Evolutionary conservation across 1,140 invertebrate genomes (phyloP).

Genomic region (Pristionchus pacificus): DNA sequence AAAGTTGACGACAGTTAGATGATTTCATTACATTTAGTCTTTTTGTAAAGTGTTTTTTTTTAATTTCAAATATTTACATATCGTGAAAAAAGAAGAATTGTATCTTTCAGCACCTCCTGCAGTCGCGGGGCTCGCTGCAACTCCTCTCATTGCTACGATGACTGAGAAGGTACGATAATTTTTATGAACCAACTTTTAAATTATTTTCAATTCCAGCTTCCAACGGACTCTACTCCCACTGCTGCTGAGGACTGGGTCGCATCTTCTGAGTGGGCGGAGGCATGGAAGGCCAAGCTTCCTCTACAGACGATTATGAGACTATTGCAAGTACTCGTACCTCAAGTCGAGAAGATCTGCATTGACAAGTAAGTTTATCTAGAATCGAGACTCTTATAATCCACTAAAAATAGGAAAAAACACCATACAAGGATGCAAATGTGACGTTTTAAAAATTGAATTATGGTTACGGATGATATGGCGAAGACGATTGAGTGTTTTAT

Average conservation of each 20-base stretch:
- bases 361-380: conserved; percentile 75
- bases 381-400: no score
- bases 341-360: conserved; percentile 99
- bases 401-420: no score
- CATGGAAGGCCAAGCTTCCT: conserved; percentile 93
- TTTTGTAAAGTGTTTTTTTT: no score
- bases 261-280: conserved; percentile 82
- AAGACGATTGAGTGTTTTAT: no score
- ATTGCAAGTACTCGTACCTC: conserved; percentile 93
- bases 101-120: background rate
- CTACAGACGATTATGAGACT: conserved; percentile 97
- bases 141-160: conserved; percentile 85
- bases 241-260: conserved; percentile 69
- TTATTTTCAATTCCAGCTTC: conserved; percentile 8
- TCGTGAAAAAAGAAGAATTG: no score
- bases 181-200: background rate
- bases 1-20: no score
- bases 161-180: conserved; percentile 69
- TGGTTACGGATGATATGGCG: no score
- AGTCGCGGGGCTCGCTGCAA: conserved; percentile 75
- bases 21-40: no score
- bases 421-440: no score
- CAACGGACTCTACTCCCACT: background rate
- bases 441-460: no score
- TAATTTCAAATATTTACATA: no score